Evolutionary conservation across 2,797 vertebrate genomes (phyloP).

Genomic region (Danio kyathit): DNA sequence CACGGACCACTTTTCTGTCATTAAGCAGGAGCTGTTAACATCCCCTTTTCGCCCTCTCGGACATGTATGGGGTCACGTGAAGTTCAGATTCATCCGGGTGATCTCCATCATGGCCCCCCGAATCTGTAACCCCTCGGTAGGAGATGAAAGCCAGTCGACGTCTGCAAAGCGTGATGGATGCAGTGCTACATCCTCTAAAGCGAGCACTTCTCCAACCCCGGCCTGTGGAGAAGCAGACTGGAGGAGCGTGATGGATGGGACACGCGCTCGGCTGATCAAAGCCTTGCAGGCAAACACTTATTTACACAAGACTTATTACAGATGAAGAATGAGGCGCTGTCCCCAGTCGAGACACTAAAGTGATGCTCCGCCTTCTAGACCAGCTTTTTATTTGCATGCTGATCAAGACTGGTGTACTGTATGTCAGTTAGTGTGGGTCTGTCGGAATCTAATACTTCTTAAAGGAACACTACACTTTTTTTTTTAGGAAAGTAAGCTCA

Average conservation of each 20-base stretch:
- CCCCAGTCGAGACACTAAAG: slow-evolving; percentile 10
- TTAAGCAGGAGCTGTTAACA: slow-evolving; percentile 70
- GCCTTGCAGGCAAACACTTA: slow-evolving; percentile 28
- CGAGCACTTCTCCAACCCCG: slow-evolving; percentile 27
- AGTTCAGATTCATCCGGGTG: slow-evolving; percentile 13
- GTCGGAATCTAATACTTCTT: not conserved
- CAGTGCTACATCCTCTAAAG: slow-evolving; percentile 44
- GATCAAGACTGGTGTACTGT: not conserved
- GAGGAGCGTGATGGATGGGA: slow-evolving; percentile 37
- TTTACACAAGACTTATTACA: slow-evolving; percentile 31
- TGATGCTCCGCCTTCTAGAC: not conserved
- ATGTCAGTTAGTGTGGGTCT: not conserved
- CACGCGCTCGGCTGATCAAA: slow-evolving; percentile 29
- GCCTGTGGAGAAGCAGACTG: slow-evolving; percentile 23
- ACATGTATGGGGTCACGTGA: slow-evolving; percentile 7
- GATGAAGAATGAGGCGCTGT: slow-evolving; percentile 29
- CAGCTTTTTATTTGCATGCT: slow-evolving; percentile 19
- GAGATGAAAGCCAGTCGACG: slow-evolving; percentile 55
- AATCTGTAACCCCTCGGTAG: slow-evolving; percentile 59
- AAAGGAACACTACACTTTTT: too few relatives aligned
- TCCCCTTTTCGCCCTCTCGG: slow-evolving; percentile 58
- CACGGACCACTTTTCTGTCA: slow-evolving; percentile 67
- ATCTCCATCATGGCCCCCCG: slow-evolving; percentile 62
- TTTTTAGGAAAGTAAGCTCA: too few relatives aligned
- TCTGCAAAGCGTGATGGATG: slow-evolving; percentile 42